A percentile compares a stretch with the other conserved stretches of the same genome.
Evolutionary conservation across 2,888 invertebrate species (phyloP).

Genomic region (Apantesis nais): DNA sequence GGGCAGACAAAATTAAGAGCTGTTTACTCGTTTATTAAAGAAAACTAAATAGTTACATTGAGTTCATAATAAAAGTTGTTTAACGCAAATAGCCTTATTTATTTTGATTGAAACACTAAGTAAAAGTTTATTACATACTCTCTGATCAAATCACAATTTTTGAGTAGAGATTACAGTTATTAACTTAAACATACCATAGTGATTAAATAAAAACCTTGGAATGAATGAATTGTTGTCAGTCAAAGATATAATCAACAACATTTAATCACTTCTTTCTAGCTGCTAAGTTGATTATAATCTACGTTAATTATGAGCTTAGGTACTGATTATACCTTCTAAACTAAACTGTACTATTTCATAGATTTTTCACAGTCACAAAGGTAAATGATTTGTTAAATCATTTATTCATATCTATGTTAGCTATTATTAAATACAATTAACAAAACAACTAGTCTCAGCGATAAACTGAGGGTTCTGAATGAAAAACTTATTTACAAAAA

Average conservation of each 20-base stretch:
- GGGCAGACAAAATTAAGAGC: no score
- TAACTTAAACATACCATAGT: slow-evolving; percentile 19
- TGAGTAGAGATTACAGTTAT: not conserved
- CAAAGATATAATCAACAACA: slow-evolving; percentile 12
- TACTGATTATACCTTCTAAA: not conserved
- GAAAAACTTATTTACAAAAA: not conserved
- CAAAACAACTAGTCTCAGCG: not conserved
- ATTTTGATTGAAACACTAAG: not conserved
- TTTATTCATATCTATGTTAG: not conserved
- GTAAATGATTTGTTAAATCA: not conserved
- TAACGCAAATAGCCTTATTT: not conserved
- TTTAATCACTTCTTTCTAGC: not conserved
- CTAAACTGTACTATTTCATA: not conserved
- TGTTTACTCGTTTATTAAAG: no score
- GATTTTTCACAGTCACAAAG: not conserved
- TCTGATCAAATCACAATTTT: not conserved
- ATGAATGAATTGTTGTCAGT: slow-evolving; percentile 18
- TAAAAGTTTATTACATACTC: not conserved
- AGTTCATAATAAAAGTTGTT: not conserved
- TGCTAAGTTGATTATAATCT: slow-evolving; percentile 4
- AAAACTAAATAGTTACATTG: not conserved
- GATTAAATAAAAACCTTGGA: slow-evolving; percentile 23
- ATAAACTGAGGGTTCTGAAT: not conserved
- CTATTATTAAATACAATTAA: not conserved
- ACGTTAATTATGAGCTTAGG: not conserved